These are phyloP conservation scores for Podarcis cretensis DNA, from an alignment of 2,113 vertebrate genomes.

Conservation along the genomic window DNA sequence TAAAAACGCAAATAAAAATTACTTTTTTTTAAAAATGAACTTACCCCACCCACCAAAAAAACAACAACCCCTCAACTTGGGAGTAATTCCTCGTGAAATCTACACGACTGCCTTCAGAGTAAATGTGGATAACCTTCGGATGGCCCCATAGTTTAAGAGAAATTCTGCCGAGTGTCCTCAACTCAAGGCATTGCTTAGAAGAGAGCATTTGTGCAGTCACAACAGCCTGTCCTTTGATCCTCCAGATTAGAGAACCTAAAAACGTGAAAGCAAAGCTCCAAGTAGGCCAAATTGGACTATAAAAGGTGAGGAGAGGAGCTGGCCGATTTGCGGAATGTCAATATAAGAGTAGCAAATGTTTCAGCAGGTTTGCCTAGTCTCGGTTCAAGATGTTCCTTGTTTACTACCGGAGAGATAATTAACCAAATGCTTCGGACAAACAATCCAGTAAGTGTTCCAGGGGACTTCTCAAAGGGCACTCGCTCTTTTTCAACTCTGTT, in stretches of 20 bases:
- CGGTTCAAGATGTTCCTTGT: slow-evolving; percentile 52
- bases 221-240: slow-evolving; percentile 73
- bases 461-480: neutral
- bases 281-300: slow-evolving; percentile 68
- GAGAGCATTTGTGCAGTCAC: slow-evolving; percentile 40
- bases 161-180: slow-evolving; percentile 40
- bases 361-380: slow-evolving; percentile 64
- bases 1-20: too few species aligned
- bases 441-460: neutral
- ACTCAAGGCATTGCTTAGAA: slow-evolving; percentile 7
- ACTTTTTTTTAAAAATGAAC: too few species aligned
- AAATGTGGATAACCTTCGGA: slow-evolving; percentile 13
- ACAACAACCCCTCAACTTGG: neutral
- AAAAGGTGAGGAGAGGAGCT: slow-evolving; percentile 56
- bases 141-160: slow-evolving; percentile 41
- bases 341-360: slow-evolving; percentile 73
- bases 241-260: slow-evolving; percentile 68
- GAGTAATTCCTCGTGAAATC: neutral
- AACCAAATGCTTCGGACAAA: slow-evolving; percentile 70
- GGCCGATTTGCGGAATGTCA: slow-evolving; percentile 55
- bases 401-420: slow-evolving; percentile 36
- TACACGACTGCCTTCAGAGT: neutral
- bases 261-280: slow-evolving; percentile 63
- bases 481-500: neutral
- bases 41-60: too few species aligned